Evolutionary conservation across 2,113 vertebrate species (phyloP).

Genomic region (Thymallus thymallus): DNA sequence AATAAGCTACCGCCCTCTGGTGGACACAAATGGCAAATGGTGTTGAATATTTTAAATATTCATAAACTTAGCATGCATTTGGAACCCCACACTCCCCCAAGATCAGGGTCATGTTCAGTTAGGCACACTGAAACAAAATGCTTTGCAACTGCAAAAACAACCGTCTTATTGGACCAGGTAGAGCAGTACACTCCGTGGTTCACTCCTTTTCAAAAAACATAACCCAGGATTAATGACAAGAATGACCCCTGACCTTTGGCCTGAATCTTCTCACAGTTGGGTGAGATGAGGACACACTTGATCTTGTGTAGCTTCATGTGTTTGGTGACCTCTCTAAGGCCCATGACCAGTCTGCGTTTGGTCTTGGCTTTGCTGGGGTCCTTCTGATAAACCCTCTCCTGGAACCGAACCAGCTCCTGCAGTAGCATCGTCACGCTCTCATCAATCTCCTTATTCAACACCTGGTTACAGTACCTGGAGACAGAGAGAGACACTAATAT

Average conservation of each 20-base stretch:
- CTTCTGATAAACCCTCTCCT: conserved; percentile 93
- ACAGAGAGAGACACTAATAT: no score
- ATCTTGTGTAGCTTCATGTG: conserved; percentile 98
- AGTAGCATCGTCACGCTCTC: conserved; percentile 92
- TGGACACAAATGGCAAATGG: no score
- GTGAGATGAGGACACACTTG: conserved; percentile 96
- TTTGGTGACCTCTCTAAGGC: conserved; percentile 94
- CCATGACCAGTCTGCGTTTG: conserved; percentile 94
- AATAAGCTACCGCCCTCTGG: no score
- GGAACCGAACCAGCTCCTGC: conserved; percentile 96
- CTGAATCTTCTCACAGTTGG: conserved; percentile 98
- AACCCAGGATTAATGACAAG: neutral
- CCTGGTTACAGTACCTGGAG: conserved; percentile 95
- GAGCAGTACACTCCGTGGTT: no score
- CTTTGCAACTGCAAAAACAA: no score
- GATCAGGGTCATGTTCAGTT: no score
- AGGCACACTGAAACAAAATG: no score
- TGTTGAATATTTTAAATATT: no score
- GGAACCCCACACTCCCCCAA: no score
- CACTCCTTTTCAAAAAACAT: no score
- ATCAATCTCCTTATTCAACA: conserved; percentile 97
- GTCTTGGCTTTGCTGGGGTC: conserved; percentile 93
- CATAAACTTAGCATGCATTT: no score
- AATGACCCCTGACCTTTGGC: conserved; percentile 83
- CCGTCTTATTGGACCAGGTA: no score